Percentiles rank a stretch among this genome's conserved stretches.
Evolutionary conservation across 2,113 vertebrate genomes (phyloP).

Genomic region (Tretioscincus oriximinensis): DNA sequence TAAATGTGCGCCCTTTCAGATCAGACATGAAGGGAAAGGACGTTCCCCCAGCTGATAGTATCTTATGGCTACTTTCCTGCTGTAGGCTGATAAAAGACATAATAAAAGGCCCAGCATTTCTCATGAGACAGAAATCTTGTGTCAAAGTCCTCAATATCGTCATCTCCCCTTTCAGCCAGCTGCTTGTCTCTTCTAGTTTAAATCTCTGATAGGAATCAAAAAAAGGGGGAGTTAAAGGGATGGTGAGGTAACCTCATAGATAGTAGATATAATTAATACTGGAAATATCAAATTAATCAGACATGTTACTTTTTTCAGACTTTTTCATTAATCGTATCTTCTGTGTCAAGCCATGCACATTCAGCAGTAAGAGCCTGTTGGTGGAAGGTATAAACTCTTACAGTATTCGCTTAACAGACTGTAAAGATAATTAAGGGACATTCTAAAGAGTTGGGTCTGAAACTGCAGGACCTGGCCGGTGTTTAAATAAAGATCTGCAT

Average conservation of each 20-base stretch:
- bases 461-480: too few species aligned
- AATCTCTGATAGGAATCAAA: constrained; percentile 41
- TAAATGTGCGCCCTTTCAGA: constrained; percentile 9
- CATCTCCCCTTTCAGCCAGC: constrained; percentile 53
- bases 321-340: not conserved
- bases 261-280: constrained; percentile 47
- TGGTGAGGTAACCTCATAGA: not conserved
- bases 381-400: constrained; percentile 4
- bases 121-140: not conserved
- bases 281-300: constrained; percentile 14
- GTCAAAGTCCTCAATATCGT: constrained; percentile 20
- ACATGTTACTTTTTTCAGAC: constrained; percentile 1
- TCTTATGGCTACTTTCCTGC: rapidly evolving
- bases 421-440: too few species aligned
- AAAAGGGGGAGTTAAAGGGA: not conserved
- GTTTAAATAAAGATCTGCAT: too few species aligned
- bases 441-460: too few species aligned
- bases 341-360: constrained; percentile 12
- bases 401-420: not conserved
- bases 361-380: not conserved
- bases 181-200: constrained; percentile 49
- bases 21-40: constrained; percentile 1
- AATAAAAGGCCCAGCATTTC: not conserved
- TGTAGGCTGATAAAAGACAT: not conserved
- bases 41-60: not conserved